Base-by-base conservation (phyloP, 2,888 invertebrate genomes). In the Apamea sordens region DNA sequence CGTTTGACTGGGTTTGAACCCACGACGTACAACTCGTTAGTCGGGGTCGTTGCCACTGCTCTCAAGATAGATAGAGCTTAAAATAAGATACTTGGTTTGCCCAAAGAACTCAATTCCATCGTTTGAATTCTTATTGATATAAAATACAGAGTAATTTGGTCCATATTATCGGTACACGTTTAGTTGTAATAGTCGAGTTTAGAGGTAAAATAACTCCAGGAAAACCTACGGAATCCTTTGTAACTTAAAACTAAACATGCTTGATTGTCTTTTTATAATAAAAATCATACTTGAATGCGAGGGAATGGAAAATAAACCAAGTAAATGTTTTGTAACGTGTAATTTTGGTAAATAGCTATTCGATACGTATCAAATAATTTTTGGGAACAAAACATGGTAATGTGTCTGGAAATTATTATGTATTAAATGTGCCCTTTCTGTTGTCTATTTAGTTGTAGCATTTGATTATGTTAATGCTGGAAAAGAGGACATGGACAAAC, bases 311-410 rank as follows among this genome's bases (percentile, higher is more conserved):
- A 96, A 96, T 95, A 96, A 96, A 95, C 91, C 93, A 95, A 95
- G 94, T 93, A 91, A 94, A 93, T 92, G 93, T 93, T 94, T 83
- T 92, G 94, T 93, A 96, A 95, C 96, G 89, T 96, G 92, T 96
- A 96, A 96, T 96, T 96, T 96, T 94, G 91, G 94, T 94, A 95
- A 96, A 96, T 95, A 95, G 93, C 95, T 94, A 95, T 96, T 95
- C 94, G 96, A 96, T 96, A 95, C 94, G 94, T 94, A 95, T 95
- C 95, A 94, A 94, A 94, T 93, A 92, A 93, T 94, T 95, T 94
- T 94, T 90, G 92, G 92, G 85, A 94, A 95, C 94, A 93, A 95
- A 95, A 94, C 92, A 93, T 89, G 93, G 91, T 92, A 90, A 92
- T 93, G 83, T 90, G 88, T 83, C 86, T 89, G 86, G 81, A 90